Conservation (phyloP, 1,140 invertebrate species). For the Aplysia californica region DNA sequence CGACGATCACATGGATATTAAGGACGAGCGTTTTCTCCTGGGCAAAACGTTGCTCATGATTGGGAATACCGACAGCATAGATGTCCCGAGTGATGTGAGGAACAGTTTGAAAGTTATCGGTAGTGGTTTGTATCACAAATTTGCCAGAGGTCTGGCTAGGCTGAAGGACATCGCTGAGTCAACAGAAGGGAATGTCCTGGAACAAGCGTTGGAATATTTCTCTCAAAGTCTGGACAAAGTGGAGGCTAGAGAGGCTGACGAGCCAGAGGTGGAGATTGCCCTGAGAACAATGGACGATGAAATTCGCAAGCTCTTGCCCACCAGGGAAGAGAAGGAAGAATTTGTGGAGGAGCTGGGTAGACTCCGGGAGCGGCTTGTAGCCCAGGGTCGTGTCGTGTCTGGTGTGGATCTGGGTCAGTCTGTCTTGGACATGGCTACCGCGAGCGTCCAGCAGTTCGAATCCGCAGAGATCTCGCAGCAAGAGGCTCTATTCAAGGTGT, state of each 20-base stretch:
- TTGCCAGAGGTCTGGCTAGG: slow-evolving; percentile 41
- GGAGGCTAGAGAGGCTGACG: slow-evolving; percentile 43
- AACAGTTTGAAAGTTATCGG: slow-evolving; percentile 46
- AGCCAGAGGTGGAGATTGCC: slow-evolving; percentile 41
- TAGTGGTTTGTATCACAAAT: slow-evolving; percentile 55
- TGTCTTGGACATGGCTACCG: slow-evolving; percentile 24
- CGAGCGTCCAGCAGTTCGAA: slow-evolving; percentile 33
- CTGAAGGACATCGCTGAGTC: slow-evolving; percentile 36
- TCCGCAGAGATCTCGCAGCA: slow-evolving; percentile 29
- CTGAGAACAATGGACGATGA: slow-evolving; percentile 47
- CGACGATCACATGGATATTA: slow-evolving; percentile 62
- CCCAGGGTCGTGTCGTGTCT: slow-evolving; percentile 19
- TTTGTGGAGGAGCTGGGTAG: slow-evolving; percentile 9
- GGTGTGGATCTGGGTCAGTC: slow-evolving; percentile 23
- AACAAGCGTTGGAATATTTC: slow-evolving; percentile 41
- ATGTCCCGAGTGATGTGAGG: slow-evolving; percentile 13
- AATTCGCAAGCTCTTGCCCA: slow-evolving; percentile 43
- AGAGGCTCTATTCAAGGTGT: slow-evolving; percentile 19
- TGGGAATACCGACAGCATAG: slow-evolving; percentile 21
- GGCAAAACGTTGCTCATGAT: slow-evolving; percentile 53
- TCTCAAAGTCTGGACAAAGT: slow-evolving; percentile 41
- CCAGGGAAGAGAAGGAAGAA: slow-evolving; percentile 40
- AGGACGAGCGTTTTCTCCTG: slow-evolving; percentile 49
- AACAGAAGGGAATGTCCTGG: slow-evolving; percentile 14
- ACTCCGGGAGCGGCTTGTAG: slow-evolving; percentile 23